These are phyloP conservation scores for Mimachlamys varia DNA, from an alignment of 2,888 invertebrate genomes.

Conservation along the genomic window DNA sequence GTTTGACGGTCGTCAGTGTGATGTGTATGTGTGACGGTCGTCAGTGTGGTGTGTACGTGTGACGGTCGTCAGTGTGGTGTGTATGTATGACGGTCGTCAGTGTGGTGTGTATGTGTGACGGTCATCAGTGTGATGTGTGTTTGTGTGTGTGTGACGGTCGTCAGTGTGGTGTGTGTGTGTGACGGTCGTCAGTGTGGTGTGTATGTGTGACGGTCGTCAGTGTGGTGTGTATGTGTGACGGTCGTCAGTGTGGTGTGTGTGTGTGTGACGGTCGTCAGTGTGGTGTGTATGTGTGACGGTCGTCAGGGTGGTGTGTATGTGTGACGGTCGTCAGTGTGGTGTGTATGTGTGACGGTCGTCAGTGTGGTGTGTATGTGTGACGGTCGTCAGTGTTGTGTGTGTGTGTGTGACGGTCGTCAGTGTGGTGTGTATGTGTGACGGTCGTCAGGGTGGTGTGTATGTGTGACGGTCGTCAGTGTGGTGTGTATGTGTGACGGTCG, in stretches of 20 bases:
- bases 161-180: not conserved
- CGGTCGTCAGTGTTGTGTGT: too few species aligned
- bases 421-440: not conserved
- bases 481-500: too few species aligned
- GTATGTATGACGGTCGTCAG: not conserved
- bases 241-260: not conserved
- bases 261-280: not conserved
- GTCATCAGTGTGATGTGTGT: not conserved
- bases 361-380: not conserved
- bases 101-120: conserved; percentile 14
- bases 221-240: not conserved
- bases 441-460: too few species aligned
- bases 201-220: not conserved
- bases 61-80: not conserved
- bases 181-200: not conserved
- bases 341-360: not conserved
- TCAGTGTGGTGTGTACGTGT: not conserved
- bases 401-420: too few species aligned
- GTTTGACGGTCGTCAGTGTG: too few species aligned
- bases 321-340: not conserved
- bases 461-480: not conserved
- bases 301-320: not conserved
- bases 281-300: not conserved
- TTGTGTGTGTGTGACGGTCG: not conserved
- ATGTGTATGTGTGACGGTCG: not conserved